Base-by-base conservation (phyloP, 2,888 invertebrate species). In the Chouioia cunea region DNA sequence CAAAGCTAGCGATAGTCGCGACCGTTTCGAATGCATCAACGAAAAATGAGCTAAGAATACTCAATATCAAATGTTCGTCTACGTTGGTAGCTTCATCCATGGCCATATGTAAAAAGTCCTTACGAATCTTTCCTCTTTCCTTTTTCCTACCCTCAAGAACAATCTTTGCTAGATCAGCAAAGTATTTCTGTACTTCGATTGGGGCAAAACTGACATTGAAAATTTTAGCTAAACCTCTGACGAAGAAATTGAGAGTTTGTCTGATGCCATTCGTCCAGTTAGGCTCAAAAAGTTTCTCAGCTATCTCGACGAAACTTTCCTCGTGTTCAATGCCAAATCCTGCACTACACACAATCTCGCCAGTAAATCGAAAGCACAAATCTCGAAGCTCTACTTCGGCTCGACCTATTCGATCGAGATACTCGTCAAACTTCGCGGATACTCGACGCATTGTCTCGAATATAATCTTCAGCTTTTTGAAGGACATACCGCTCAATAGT, bases 1-100 rank as follows among this genome's bases (percentile, higher is more conserved):
- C 79, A 65, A 87, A 88, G 4, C 85, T 82, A 46, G 88, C 77
- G 0, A 87, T 83, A 0, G 86, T 84, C 18, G 88, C 87, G 0
- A 88, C 87, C 0, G 89, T 89, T 76, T 89, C 89, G 74, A 86
- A 88, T 0, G 88, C 89, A 44, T 88, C 89, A 2, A 87, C 73
- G 75, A 88, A 88, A 76, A 89, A 88, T 1, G 88, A 85, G 1
- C 88, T 79, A 0, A 87, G 83, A 67, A 88, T 87, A 12, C 43
- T 47, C 2, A 43, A 14, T 8, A 64, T 10, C 3, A 16, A 48
- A 27, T 64, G 15, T 14, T 15, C 20, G 18, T 64, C 44, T 0
- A 16, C 6, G 4, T 44, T 16, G 36, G 12, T 6, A 36, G 36
- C 36, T 2, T 36, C 36, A 2, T 71, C 86, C 2, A 88, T 82